Percentiles rank a stretch among this genome's conserved stretches.
phyloP scores from a whole-genome alignment of 1,140 invertebrate species.

The Chrysoperla carnea region DNA sequence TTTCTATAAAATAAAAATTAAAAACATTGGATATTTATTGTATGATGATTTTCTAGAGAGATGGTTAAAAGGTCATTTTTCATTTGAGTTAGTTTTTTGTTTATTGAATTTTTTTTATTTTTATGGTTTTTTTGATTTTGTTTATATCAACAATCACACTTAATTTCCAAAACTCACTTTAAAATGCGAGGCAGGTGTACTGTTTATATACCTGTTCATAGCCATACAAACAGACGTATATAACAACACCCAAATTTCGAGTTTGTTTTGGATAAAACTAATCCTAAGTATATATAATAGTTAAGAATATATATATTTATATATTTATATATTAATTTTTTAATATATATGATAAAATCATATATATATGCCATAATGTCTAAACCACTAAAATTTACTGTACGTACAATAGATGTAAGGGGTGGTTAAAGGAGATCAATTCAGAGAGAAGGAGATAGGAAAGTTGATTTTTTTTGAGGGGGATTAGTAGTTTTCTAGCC shows the following conservation, averaged over 20 bases:
- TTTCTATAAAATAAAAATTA: no score
- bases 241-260: slow-evolving; percentile 38
- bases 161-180: slow-evolving; percentile 49
- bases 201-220: no score
- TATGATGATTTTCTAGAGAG: no score
- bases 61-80: no score
- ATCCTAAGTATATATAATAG: slow-evolving; percentile 18
- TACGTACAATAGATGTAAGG: neutral
- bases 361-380: neutral
- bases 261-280: slow-evolving; percentile 46
- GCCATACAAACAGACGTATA: slow-evolving; percentile 28
- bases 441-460: no score
- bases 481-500: neutral
- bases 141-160: slow-evolving; percentile 40
- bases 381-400: neutral
- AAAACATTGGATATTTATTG: no score
- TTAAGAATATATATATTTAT: neutral
- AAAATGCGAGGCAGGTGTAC: slow-evolving; percentile 41
- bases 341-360: neutral
- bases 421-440: no score
- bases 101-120: no score
- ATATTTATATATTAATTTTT: neutral
- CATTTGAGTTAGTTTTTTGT: no score
- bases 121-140: no score
- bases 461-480: no score